Evolutionary conservation across 2,797 vertebrate species (phyloP).

Genomic region (Pteronotus mesoamericanus): DNA sequence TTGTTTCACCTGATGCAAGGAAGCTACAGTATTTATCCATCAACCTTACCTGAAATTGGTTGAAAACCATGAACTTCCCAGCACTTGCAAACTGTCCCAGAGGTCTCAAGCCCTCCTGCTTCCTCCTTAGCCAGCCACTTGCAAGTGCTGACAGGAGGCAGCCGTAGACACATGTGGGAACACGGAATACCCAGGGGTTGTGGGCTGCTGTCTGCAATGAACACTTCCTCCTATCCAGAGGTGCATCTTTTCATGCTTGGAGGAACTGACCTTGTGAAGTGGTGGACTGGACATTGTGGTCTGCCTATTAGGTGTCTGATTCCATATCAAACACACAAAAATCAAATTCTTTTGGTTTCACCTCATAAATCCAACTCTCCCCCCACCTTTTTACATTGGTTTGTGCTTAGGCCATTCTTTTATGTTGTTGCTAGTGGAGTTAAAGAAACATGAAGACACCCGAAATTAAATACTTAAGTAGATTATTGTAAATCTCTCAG

Average conservation of each 20-base stretch:
- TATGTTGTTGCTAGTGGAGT: not conserved
- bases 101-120: not conserved
- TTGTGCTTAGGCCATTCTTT: not conserved
- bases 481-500: not conserved
- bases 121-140: not conserved
- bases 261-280: not conserved
- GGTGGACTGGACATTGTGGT: not conserved
- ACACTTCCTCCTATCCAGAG: not conserved
- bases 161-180: not conserved
- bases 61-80: not conserved
- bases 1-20: not conserved
- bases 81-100: not conserved
- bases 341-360: not conserved
- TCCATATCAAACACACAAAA: not conserved
- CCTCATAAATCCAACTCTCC: not conserved
- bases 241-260: not conserved
- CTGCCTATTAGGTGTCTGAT: not conserved
- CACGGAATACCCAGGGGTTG: no score
- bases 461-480: not conserved
- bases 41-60: not conserved
- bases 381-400: not conserved
- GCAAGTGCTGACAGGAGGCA: not conserved
- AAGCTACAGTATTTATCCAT: not conserved
- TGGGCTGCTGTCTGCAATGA: not conserved
- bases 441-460: not conserved